These are phyloP conservation scores for Proterorhinus semilunaris DNA, from an alignment of 2,113 vertebrate species.

Conservation along the genomic window DNA sequence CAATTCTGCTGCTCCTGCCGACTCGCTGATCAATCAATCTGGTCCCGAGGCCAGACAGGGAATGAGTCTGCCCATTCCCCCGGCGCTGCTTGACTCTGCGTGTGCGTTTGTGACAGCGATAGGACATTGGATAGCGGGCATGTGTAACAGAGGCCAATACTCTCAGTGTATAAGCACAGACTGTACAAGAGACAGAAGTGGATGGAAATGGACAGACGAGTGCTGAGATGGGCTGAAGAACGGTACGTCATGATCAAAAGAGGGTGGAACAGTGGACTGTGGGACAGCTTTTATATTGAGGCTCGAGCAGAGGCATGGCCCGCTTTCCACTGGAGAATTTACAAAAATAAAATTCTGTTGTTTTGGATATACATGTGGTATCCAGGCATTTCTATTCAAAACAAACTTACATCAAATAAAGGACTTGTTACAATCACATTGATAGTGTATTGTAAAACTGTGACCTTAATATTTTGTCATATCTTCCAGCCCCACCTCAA, in stretches of 20 bases:
- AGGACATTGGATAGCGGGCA: constrained; percentile 10
- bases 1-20: constrained; percentile 47
- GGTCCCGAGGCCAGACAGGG: constrained; percentile 53
- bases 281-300: not conserved
- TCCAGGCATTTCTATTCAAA: not conserved
- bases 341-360: not conserved
- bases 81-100: constrained; percentile 31
- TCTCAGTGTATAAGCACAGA: constrained; percentile 31
- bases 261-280: not conserved
- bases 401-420: not conserved
- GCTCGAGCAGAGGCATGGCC: not conserved
- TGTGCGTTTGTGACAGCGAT: constrained; percentile 3
- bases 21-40: constrained; percentile 63
- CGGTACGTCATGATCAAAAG: not conserved
- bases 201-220: constrained; percentile 11
- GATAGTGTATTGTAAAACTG: no score
- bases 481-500: no score
- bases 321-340: not conserved
- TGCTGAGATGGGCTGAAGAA: constrained; percentile 11
- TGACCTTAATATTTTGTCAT: no score
- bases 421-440: no score
- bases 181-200: constrained; percentile 8
- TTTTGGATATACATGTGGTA: not conserved
- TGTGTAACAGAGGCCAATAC: constrained; percentile 15
- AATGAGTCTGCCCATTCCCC: constrained; percentile 57